Percentiles rank a stretch among this genome's conserved stretches.
These are phyloP conservation scores for Crocidura indochinensis DNA, from an alignment of 2,797 vertebrate genomes.

Conservation along the genomic window DNA sequence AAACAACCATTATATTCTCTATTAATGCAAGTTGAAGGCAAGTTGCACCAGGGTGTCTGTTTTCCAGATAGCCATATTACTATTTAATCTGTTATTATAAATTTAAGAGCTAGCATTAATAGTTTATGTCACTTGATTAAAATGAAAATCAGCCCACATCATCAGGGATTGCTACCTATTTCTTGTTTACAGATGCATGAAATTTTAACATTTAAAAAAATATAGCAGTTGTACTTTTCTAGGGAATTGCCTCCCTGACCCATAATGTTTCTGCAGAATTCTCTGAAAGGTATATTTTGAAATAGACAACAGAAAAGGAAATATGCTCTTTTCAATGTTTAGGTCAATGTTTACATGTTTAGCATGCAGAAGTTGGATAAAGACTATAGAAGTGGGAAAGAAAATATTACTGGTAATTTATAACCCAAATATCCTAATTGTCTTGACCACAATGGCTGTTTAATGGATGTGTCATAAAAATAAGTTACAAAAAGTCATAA, in stretches of 20 bases:
- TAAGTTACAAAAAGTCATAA: neutral
- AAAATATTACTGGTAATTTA: neutral
- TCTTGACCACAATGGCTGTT: neutral
- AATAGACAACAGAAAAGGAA: neutral
- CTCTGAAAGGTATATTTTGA: neutral
- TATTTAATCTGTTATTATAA: conserved; percentile 80
- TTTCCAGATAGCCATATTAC: conserved; percentile 42
- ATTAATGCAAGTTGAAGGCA: conserved; percentile 62
- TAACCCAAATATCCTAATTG: neutral
- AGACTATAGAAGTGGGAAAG: neutral
- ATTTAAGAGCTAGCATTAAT: conserved; percentile 79
- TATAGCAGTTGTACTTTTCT: conserved; percentile 36
- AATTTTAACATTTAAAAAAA: conserved; percentile 59
- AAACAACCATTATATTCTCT: conserved; percentile 40
- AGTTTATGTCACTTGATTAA: conserved; percentile 82
- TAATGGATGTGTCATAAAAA: neutral
- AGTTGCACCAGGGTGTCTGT: neutral
- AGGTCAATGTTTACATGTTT: neutral
- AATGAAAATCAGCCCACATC: conserved; percentile 74
- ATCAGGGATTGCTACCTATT: conserved; percentile 69
- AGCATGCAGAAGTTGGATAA: neutral
- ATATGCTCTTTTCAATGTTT: neutral
- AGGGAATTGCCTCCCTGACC: conserved; percentile 42
- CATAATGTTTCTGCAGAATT: neutral
- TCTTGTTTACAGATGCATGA: conserved; percentile 76